Evolutionary conservation across 1,140 invertebrate species (phyloP).

Genomic region (Ceratosolen fusciceps): DNA sequence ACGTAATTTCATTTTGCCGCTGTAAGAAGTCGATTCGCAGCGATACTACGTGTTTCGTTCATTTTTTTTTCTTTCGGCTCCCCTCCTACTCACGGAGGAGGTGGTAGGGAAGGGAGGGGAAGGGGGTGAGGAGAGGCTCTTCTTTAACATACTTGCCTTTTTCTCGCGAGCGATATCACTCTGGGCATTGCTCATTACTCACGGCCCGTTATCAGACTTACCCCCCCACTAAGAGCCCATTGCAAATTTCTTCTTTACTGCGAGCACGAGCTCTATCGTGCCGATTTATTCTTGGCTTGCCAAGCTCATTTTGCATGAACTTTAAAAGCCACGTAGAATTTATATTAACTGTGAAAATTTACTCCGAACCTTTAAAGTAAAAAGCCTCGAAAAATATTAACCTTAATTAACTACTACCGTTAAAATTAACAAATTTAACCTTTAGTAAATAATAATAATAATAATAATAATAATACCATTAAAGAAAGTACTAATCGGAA

Average conservation of each 20-base stretch:
- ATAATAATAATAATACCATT: too few species aligned
- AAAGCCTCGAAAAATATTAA: neutral
- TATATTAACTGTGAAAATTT: constrained; percentile 16
- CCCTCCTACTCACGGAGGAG: too few species aligned
- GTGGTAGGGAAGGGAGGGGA: too few species aligned
- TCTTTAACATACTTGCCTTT: constrained; percentile 57
- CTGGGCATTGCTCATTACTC: constrained; percentile 71
- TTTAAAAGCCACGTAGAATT: constrained; percentile 6
- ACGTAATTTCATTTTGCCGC: constrained; percentile 62
- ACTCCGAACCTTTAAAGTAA: constrained; percentile 20
- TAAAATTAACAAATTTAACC: too few species aligned
- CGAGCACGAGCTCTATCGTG: constrained; percentile 21
- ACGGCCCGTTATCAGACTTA: constrained; percentile 65
- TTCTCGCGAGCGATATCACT: constrained; percentile 68
- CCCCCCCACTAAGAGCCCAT: constrained; percentile 58
- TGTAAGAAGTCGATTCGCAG: constrained; percentile 71
- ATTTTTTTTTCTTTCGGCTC: constrained; percentile 30
- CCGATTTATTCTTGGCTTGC: constrained; percentile 43
- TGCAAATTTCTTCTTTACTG: constrained; percentile 47
- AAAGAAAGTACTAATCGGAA: too few species aligned
- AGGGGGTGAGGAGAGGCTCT: constrained; percentile 53
- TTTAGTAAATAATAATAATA: too few species aligned
- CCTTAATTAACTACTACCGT: too few species aligned
- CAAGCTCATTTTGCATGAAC: constrained; percentile 32
- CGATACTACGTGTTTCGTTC: constrained; percentile 19